Conservation (phyloP, 2,113 vertebrate species). For the Solenodon paradoxus region DNA sequence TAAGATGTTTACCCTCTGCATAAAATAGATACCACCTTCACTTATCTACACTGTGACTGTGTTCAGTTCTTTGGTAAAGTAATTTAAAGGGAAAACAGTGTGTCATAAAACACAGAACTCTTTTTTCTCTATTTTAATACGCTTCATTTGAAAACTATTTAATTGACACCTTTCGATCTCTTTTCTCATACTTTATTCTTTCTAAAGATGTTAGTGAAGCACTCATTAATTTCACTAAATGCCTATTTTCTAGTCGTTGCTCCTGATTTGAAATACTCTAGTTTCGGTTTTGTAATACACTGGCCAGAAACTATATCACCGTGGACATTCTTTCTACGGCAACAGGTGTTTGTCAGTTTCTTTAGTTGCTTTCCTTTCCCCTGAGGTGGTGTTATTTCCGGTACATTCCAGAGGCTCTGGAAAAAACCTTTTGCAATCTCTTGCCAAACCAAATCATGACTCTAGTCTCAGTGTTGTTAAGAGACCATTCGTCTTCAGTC, state of each 20-base stretch:
- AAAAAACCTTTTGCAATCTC: constrained; percentile 38
- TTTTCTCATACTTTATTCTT: neutral
- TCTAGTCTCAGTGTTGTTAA: neutral
- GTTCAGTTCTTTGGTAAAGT: neutral
- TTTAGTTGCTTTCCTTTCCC: constrained; percentile 67
- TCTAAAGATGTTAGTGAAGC: neutral
- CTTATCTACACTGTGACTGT: neutral
- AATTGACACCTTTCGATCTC: neutral
- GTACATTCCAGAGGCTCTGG: constrained; percentile 53
- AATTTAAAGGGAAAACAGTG: neutral
- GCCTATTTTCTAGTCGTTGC: neutral
- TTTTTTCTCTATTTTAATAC: neutral
- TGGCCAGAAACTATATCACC: neutral
- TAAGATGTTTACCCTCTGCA: neutral
- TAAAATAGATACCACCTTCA: neutral
- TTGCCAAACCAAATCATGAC: constrained; percentile 49
- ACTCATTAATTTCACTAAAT: constrained; percentile 1
- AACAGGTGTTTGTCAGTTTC: constrained; percentile 52
- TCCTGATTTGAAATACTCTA: neutral
- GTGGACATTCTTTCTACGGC: neutral
- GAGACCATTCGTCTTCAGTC: neutral
- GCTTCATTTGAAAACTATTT: neutral
- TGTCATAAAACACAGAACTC: neutral
- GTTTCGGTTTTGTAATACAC: neutral
- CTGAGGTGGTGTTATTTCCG: constrained; percentile 72